Evolutionary conservation across 92 coral and sea anemone genomes (phyloP), one percentile per base, ranked within the genome.

Genomic region (Metridium senile): DNA sequence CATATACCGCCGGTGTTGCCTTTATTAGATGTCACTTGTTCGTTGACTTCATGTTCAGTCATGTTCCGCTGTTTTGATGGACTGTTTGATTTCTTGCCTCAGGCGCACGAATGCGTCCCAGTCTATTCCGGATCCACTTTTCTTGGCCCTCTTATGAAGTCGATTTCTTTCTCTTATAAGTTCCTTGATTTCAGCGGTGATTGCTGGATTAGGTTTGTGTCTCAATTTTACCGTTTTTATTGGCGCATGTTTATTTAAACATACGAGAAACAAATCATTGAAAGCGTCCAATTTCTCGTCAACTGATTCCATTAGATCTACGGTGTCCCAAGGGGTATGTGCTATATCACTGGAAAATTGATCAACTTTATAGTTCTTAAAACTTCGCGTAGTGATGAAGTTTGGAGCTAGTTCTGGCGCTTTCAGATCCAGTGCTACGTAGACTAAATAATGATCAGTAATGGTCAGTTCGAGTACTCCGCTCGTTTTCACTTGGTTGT

Each of bases 401-500:
- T 18, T 32, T 59, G 72, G 52, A 9, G 68, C 23, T 52, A 35
- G 67, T 51, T 87, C 78, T 1, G 88, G 89, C 1, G 23, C 11
- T 79, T 75, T 87, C 52, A 78, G 43, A 31, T 87, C 33, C n/a
- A 78, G 33, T 10, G 47, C 85, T 45, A 56, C 80, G 43, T 57
- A 61, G n/a, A 79, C 80, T 74, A 88, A 54, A 56, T 66, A 74
- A 54, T 87, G 83, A 63, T 84, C 93, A 29, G 86, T 84, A 16
- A 88, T 75, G 6, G 87, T 80, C 21, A 81, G 20, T 7, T 88
- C 70, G 1, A 32, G 46, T 30, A 84, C 72, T 19, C 67, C 78
- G 39, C 78, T 19, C 23, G 59, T 9, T 21, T 19, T 54, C 23
- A 81, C 86, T 1, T 64, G 66, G 26, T 58, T 62, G 19, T 1